A percentile compares a stretch with the other conserved stretches of the same genome.
phyloP scores from a whole-genome alignment of 2,888 invertebrate species.

The Eupithecia tripunctaria region DNA sequence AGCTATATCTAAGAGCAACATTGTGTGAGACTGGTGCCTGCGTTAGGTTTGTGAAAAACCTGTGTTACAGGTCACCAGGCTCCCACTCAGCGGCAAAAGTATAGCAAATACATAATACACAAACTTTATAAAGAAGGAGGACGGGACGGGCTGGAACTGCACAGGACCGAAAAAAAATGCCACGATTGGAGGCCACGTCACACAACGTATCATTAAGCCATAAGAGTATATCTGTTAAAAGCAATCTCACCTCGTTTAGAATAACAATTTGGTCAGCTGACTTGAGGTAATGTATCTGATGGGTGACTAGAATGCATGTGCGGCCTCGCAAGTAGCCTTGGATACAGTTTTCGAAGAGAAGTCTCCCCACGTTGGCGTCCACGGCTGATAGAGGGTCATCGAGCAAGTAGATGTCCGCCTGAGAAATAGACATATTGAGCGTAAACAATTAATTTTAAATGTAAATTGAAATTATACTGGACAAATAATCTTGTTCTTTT shows the following conservation, averaged over 20 bases:
- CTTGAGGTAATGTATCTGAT: slow-evolving; percentile 89
- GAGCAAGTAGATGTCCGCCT: slow-evolving; percentile 91
- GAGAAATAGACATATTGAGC: slow-evolving; percentile 23
- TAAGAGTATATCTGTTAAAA: neutral
- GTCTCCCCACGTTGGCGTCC: slow-evolving; percentile 90
- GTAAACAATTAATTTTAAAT: slow-evolving; percentile 26
- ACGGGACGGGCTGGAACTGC: no score
- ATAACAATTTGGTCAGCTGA: slow-evolving; percentile 82
- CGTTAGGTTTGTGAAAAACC: no score
- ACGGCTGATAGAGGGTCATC: slow-evolving; percentile 94
- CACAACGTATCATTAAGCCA: neutral
- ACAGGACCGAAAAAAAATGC: no score
- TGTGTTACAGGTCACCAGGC: no score
- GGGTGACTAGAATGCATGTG: slow-evolving; percentile 91
- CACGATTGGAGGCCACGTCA: no score
- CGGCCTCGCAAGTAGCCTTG: slow-evolving; percentile 86
- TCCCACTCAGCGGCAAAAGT: no score
- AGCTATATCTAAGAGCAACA: no score
- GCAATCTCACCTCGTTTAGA: slow-evolving; percentile 70
- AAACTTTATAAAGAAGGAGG: no score
- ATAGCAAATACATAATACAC: no score
- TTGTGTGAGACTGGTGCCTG: no score
- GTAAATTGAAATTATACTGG: neutral
- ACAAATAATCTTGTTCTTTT: neutral
- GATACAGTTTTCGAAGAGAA: slow-evolving; percentile 90